phyloP scores from a whole-genome alignment of 2,113 vertebrate species.

The Peromyscus polionotus region DNA sequence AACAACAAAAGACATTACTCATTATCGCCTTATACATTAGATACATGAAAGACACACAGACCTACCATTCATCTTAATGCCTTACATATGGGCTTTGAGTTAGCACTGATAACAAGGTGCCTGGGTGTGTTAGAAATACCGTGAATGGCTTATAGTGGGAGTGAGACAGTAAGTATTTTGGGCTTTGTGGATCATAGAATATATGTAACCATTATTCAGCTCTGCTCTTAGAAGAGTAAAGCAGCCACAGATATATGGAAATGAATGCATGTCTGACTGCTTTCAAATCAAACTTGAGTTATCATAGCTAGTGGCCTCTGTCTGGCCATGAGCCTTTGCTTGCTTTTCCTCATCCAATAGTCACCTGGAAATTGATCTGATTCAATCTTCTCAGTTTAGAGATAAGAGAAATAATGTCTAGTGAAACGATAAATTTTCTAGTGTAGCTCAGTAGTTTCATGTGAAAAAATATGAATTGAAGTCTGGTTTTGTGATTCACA shows the following conservation, averaged over 20 bases:
- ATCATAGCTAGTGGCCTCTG: not conserved
- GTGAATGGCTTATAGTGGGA: not conserved
- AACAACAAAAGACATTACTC: not conserved
- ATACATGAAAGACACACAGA: not conserved
- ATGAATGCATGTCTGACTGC: not conserved
- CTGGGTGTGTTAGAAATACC: not conserved
- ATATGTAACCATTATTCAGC: not conserved
- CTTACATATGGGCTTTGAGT: not conserved
- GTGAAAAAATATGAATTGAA: not conserved
- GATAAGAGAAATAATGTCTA: slow-evolving; percentile 4
- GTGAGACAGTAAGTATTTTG: not conserved
- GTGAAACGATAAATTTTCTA: not conserved
- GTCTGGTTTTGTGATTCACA: not conserved
- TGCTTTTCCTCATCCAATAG: not conserved
- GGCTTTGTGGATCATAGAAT: not conserved
- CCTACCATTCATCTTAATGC: not conserved
- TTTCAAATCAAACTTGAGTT: slow-evolving; percentile 53
- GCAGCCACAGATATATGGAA: not conserved
- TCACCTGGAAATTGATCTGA: not conserved
- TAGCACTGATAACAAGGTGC: not conserved
- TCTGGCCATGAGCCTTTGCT: not conserved
- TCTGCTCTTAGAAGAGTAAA: not conserved
- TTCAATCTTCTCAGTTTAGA: slow-evolving; percentile 9
- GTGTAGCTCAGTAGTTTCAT: not conserved
- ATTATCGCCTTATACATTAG: not conserved